Conservation (phyloP, 2,113 vertebrate genomes). For the Alaudala cheleensis region DNA sequence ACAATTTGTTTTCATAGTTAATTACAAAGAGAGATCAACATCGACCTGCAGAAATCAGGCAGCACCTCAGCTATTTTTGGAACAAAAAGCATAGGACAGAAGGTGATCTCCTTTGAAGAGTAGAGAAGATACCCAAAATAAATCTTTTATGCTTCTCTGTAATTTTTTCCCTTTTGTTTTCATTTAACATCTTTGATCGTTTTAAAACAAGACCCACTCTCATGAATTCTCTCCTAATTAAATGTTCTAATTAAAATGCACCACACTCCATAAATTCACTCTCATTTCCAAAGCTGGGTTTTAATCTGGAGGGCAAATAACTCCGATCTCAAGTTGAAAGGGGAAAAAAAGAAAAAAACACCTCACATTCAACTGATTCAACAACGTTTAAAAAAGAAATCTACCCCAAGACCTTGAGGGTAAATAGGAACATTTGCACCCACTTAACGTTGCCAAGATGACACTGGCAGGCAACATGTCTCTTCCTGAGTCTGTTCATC, state of each 20-base stretch:
- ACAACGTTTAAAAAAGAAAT: background rate
- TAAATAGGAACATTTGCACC: background rate
- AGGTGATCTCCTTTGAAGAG: slow-evolving; percentile 36
- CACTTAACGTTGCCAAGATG: background rate
- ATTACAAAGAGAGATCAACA: slow-evolving; percentile 54
- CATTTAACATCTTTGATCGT: slow-evolving; percentile 18
- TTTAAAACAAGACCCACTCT: slow-evolving; percentile 54
- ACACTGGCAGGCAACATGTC: background rate
- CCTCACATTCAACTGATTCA: background rate
- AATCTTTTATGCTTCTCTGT: slow-evolving; percentile 1
- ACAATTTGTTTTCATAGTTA: slow-evolving; percentile 19
- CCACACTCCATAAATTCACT: slow-evolving; percentile 50
- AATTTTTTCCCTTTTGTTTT: slow-evolving; percentile 43
- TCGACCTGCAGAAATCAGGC: slow-evolving; percentile 14
- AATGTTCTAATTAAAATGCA: slow-evolving; percentile 58
- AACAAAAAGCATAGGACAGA: slow-evolving; percentile 36
- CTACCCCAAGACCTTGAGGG: background rate
- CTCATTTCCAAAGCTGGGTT: slow-evolving; percentile 32
- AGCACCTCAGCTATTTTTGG: slow-evolving; percentile 50
- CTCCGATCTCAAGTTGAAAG: slow-evolving; percentile 2
- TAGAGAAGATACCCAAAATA: slow-evolving; percentile 36
- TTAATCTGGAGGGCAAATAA: slow-evolving; percentile 54
- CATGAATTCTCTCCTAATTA: slow-evolving; percentile 55
- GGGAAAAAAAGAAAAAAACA: background rate
- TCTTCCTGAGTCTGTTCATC: background rate